Conservation (phyloP, 2,888 invertebrate species). For the Bombylius major region DNA sequence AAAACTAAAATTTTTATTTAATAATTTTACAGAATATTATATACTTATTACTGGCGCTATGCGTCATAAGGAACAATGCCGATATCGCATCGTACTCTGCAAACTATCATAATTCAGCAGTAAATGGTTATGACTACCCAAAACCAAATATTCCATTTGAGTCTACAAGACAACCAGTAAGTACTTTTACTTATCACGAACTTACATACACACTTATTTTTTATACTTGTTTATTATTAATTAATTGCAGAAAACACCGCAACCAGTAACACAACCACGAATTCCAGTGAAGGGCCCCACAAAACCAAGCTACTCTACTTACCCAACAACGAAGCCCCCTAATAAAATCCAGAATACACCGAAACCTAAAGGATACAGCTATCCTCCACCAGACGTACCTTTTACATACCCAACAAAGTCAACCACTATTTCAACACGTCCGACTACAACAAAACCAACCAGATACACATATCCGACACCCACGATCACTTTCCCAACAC, state of each 20-base stretch:
- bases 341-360: no score
- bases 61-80: not conserved
- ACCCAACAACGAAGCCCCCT: no score
- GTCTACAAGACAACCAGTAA: not conserved
- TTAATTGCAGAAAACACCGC: no score
- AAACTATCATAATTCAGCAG: slow-evolving; percentile 1
- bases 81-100: slow-evolving; percentile 2
- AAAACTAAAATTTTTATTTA: no score
- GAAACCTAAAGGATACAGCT: no score
- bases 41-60: not conserved
- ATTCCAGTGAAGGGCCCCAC: no score
- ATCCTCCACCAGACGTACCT: no score
- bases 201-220: no score
- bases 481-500: not conserved
- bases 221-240: no score
- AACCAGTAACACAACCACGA: no score
- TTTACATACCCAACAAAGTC: not conserved
- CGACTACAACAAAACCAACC: not conserved
- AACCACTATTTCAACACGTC: not conserved
- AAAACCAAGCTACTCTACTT: no score
- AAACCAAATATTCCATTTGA: slow-evolving; percentile 3
- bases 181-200: not conserved
- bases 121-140: slow-evolving; percentile 1
- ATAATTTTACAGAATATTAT: no score
- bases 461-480: not conserved